A percentile compares a stretch with the other conserved stretches of the same genome.
These are phyloP conservation scores for Sarotherodon lohbergeri DNA, from an alignment of 2,113 vertebrate genomes.

Conservation along the genomic window DNA sequence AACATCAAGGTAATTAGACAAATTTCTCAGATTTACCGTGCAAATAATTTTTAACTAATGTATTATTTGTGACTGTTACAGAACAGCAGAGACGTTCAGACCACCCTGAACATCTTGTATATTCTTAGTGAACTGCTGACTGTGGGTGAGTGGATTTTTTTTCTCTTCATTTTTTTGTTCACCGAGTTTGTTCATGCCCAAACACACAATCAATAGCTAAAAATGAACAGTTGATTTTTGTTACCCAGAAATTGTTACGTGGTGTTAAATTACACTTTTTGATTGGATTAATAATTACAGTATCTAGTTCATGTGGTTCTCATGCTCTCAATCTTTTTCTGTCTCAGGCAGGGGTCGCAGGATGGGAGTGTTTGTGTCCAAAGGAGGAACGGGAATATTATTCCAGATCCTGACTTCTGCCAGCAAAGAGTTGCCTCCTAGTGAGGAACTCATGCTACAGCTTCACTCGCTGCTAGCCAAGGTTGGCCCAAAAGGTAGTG, in stretches of 20 bases:
- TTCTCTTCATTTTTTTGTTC: not conserved
- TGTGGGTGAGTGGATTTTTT: slow-evolving; percentile 74
- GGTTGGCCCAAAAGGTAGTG: slow-evolving; percentile 89
- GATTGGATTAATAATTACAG: not conserved
- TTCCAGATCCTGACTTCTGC: slow-evolving; percentile 83
- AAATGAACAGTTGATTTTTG: not conserved
- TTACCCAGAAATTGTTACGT: not conserved
- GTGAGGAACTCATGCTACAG: slow-evolving; percentile 91
- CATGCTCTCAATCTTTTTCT: not conserved
- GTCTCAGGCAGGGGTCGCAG: slow-evolving; percentile 83
- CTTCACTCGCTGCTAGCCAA: slow-evolving; percentile 92
- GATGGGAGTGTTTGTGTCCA: slow-evolving; percentile 82
- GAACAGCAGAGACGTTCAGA: slow-evolving; percentile 88
- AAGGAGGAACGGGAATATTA: slow-evolving; percentile 88
- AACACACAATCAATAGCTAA: not conserved
- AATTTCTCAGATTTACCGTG: not conserved
- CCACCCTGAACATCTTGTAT: slow-evolving; percentile 85
- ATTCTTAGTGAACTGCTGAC: slow-evolving; percentile 91
- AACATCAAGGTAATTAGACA: not conserved
- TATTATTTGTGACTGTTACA: slow-evolving; percentile 62
- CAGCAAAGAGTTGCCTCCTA: slow-evolving; percentile 80
- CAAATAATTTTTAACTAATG: not conserved
- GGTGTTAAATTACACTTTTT: not conserved
- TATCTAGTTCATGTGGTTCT: not conserved
- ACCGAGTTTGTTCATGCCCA: not conserved